Evolutionary conservation across 2,797 vertebrate species (phyloP), one percentile per base, ranked within the genome.

Genomic region (Yasuhikotakia modesta): DNA sequence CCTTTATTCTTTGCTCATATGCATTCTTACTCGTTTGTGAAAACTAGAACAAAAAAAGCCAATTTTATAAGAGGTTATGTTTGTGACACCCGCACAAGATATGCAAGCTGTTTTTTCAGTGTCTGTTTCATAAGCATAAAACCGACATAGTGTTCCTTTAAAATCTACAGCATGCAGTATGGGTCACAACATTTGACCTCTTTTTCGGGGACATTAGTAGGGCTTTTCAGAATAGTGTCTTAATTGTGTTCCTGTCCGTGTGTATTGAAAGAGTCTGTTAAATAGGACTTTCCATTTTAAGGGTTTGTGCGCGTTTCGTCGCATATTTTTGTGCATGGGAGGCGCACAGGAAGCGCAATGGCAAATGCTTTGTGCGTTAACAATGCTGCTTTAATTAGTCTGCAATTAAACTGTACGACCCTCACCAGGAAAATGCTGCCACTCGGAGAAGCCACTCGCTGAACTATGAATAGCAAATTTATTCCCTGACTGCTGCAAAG

Each of bases 1-100:
- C 85, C 82, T 91, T 92, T 84, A 69, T 85, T 88, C 84, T 89
- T 87, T 86, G 89, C 87, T 89, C 58, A 85, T 87, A 89, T 88
- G 87, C 88, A 90, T 88, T 84, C 79, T 89, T 87, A 72, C 88
- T 90, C 86, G 87, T 88, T 86, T 87, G 86, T 82, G 75, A 87
- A 84, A 83, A 86, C 8, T 85, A 86, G 82, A 71, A 78, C 72
- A 73, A 81, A 78, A 71, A 64, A 57, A 69, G 64, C 75, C 70
- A 55, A 69, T 90, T 92, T 92, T 91, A 85, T 90, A 92, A 90
- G 88, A 90, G 69, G 79, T 90, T 90, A 86, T 87, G 86, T 93
- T 91, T 88, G 87, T 90, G 90, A 87, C 91, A 88, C 89, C 92
- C 92, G 91, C 90, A 88, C 88, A 93, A 90, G 89, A 93, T 91